A percentile compares a stretch with the other conserved stretches of the same genome.
Evolutionary conservation across 2,113 vertebrate genomes (phyloP).

Genomic region (Myotis davidii): DNA sequence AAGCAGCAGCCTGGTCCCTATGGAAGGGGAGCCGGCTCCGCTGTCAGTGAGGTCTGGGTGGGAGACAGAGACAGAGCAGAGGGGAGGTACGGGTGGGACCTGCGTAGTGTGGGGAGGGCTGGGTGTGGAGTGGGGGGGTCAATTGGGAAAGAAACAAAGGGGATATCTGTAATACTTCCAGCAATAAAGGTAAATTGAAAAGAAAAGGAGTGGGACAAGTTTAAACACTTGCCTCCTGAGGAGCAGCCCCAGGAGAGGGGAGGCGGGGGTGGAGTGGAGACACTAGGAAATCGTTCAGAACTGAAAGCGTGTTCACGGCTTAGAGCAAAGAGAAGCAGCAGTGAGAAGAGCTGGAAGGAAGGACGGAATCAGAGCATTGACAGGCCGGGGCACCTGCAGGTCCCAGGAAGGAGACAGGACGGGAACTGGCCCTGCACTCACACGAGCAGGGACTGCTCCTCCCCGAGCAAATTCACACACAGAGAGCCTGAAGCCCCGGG

Average conservation of each 20-base stretch:
- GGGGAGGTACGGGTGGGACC: not conserved
- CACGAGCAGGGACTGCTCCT: not conserved
- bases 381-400: not conserved
- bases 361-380: not conserved
- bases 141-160: too few species aligned
- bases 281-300: not conserved
- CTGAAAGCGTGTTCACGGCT: not conserved
- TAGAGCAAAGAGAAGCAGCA: conserved; percentile 1
- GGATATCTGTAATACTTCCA: too few species aligned
- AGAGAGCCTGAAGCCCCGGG: not conserved
- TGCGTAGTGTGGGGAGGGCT: too few species aligned
- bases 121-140: too few species aligned
- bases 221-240: not conserved
- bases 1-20: not conserved
- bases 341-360: not conserved
- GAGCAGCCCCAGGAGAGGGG: not conserved
- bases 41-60: not conserved
- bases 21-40: not conserved
- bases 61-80: not conserved
- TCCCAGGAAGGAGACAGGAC: not conserved
- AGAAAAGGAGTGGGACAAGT: not conserved
- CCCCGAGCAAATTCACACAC: not conserved
- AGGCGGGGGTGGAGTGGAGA: not conserved
- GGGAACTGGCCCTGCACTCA: not conserved
- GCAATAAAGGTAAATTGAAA: too few species aligned